These are phyloP conservation scores for Centruroides sculpturatus DNA, from an alignment of 1,140 invertebrate species.

Conservation along the genomic window DNA sequence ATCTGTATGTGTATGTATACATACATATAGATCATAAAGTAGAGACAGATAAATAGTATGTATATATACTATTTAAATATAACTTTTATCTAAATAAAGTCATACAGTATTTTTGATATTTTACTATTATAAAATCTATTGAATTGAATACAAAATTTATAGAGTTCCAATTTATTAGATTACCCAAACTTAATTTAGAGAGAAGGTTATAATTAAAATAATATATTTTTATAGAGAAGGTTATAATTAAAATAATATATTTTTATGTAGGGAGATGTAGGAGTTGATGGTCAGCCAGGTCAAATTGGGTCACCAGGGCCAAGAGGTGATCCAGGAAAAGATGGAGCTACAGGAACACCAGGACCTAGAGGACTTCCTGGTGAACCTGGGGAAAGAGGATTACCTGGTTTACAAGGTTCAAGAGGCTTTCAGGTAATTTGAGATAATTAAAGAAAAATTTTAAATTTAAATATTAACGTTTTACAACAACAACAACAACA, in stretches of 20 bases:
- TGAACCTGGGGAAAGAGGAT: constrained; percentile 49
- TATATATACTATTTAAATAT: too few species aligned
- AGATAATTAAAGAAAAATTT: background rate
- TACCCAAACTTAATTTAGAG: too few species aligned
- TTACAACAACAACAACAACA: too few species aligned
- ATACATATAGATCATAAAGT: too few species aligned
- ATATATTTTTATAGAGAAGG: background rate
- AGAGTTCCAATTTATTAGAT: too few species aligned
- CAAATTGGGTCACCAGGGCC: constrained; percentile 38
- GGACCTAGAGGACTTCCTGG: constrained; percentile 51
- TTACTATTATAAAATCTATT: too few species aligned
- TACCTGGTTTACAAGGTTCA: constrained; percentile 50
- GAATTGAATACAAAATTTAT: too few species aligned
- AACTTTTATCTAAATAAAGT: too few species aligned
- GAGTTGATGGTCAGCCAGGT: constrained; percentile 65
- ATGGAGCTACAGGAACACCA: constrained; percentile 43
- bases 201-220: background rate
- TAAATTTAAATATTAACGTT: background rate
- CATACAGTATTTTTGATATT: too few species aligned
- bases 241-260: background rate
- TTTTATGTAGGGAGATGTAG: constrained; percentile 47
- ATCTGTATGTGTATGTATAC: too few species aligned
- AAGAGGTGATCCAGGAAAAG: constrained; percentile 45
- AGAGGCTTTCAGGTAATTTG: constrained; percentile 54
- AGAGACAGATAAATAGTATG: too few species aligned